Base-by-base conservation (phyloP, 2,888 invertebrate genomes). In the Parascotia fuliginaria region DNA sequence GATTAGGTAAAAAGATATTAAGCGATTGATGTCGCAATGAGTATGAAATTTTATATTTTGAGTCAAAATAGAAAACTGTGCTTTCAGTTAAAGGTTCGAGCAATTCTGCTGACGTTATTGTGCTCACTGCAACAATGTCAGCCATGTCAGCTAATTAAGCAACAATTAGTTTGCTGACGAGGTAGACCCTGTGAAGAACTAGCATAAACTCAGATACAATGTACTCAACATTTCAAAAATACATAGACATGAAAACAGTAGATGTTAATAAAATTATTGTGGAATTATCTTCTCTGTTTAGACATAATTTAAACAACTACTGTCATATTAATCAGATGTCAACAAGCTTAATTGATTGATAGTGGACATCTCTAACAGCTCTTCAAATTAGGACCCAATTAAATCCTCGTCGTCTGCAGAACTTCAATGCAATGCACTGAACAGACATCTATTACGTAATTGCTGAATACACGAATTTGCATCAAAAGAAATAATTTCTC, bases 271-370 rank as follows among this genome's bases (percentile, higher is more conserved):
- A n/a, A n/a, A n/a, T n/a, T 19, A 3, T 19, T 19, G 5, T 19
- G 19, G 2, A 2, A 19, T 19, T 19, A 3, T 3, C 19, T 3
- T 19, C 3, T 19, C 5, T 5, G 19, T 19, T 19, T 19, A 19
- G 2, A 3, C 5, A 5, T 19, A 19, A n/a, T n/a, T 19, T 24
- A 24, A 1, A 24, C 7, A 6, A 24, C 5, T 1, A 6, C 3
- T 1, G 9, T 9, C 13, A 13, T 13, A 2, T 31, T 13, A 31
- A 7, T 13, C 1, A 31, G 31, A 13, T 13, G 9, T 31, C 7
- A 31, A 31, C 31, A 31, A 15, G 15, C 11, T 2, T 33, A 33
- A 42, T 42, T 42, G 33, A 42, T 33, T 32, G 33, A 42, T 33
- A 15, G 19, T n/a, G n/a, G n/a, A 22, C 12, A 13, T 9, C 16